Evolutionary conservation across 1,140 invertebrate genomes (phyloP).

Genomic region (Drosophila grimshawi): DNA sequence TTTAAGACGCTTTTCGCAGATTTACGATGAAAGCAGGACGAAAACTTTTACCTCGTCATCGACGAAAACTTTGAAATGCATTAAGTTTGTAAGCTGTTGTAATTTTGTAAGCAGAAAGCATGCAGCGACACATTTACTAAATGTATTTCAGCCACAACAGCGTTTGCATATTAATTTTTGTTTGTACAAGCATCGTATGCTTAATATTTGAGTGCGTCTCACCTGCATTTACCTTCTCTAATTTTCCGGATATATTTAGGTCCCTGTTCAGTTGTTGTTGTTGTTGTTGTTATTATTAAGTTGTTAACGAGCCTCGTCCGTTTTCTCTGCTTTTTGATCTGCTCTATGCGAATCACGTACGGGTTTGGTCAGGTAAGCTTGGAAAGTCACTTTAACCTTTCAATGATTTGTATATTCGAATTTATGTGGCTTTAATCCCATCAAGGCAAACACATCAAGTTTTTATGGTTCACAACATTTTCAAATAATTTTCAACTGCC

Average conservation of each 20-base stretch:
- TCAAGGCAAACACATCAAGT: not conserved
- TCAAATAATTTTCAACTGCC: no score
- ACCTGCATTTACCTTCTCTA: constrained; percentile 38
- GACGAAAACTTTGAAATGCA: constrained; percentile 70
- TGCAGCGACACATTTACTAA: constrained; percentile 56
- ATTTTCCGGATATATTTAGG: constrained; percentile 16
- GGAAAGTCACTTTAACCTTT: constrained; percentile 56
- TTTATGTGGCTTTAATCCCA: not conserved
- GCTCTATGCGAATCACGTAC: constrained; percentile 53
- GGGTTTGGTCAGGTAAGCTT: constrained; percentile 23
- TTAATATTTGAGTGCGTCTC: constrained; percentile 50
- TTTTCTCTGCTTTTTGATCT: constrained; percentile 29
- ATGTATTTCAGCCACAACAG: constrained; percentile 58
- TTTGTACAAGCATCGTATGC: constrained; percentile 23
- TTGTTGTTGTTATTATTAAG: constrained; percentile 31
- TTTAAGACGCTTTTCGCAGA: constrained; percentile 65
- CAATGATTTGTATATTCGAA: constrained; percentile 10
- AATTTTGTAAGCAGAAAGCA: constrained; percentile 38
- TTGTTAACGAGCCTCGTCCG: constrained; percentile 55
- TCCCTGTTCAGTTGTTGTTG: not conserved
- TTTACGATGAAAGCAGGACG: constrained; percentile 51
- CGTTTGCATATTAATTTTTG: constrained; percentile 74
- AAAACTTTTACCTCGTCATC: constrained; percentile 46
- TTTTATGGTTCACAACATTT: not conserved
- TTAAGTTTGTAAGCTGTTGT: constrained; percentile 69